Percentiles rank a stretch among this genome's conserved stretches.
Evolutionary conservation across 2,797 vertebrate species (phyloP).

Genomic region (Hapalemur alaotrensis): DNA sequence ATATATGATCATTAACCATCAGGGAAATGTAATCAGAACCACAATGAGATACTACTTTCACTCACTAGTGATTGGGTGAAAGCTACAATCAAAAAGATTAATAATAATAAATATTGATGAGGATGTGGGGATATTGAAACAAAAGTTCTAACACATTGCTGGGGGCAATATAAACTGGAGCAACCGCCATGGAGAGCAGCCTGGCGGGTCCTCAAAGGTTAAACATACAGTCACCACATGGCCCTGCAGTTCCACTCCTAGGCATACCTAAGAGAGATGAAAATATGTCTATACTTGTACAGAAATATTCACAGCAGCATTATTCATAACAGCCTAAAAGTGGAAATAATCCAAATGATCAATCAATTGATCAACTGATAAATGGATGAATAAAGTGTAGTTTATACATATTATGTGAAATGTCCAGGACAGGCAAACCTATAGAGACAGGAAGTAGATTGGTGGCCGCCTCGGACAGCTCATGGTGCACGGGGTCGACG

Average conservation of each 20-base stretch:
- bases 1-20: background rate
- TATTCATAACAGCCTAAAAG: background rate
- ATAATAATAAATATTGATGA: background rate
- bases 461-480: background rate
- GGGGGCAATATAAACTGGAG: background rate
- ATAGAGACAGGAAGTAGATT: background rate
- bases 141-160: background rate
- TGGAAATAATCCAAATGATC: slow-evolving; percentile 5
- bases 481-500: background rate
- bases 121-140: background rate
- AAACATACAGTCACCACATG: background rate
- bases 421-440: background rate
- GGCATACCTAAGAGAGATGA: background rate
- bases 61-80: background rate
- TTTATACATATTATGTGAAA: background rate
- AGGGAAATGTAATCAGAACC: background rate
- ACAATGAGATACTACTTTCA: background rate
- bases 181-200: background rate
- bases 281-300: background rate
- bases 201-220: background rate
- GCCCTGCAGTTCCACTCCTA: background rate
- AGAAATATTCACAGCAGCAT: slow-evolving; percentile 23
- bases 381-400: background rate
- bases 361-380: background rate
- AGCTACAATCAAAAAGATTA: background rate